Base-by-base conservation (phyloP, 2,888 invertebrate species). In the Plagodis dolabraria region DNA sequence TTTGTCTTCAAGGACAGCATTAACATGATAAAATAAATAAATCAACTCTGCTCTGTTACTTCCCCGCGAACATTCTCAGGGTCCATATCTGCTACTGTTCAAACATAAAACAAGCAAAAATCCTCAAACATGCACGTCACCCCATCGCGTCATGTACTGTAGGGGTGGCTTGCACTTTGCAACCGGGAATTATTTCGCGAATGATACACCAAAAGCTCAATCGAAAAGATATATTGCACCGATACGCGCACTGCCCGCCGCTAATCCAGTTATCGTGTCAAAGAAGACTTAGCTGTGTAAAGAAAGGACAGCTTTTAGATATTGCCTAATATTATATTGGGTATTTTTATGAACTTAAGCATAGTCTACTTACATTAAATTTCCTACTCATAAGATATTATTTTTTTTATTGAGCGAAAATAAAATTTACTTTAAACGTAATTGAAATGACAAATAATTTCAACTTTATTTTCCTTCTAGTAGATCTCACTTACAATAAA, bases 181-280 rank as follows among this genome's bases (percentile, higher is more conserved):
- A 61, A 57, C 56, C 53, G 72, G 74, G 77, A 83, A 82, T 85
- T 77, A 85, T 83, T 79, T 78, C 80, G 79, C 80, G 83, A 85
- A 89, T 85, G 89, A 89, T 91, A 88, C 86, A 86, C 85, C 85
- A 86, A 89, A 89, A 88, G 87, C 89, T 89, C 89, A 89, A 88
- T 90, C 87, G 87, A 81, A 85, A 82, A 87, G 86, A 90, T 89
- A 86, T 88, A 91, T 90, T 85, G 85, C 82, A 11, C 47, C 56
- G 85, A 84, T 87, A 84, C 80, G 81, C 82, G 77, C 78, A 75
- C 77, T 79, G 80, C 79, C 74, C 78, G 77, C 79, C 84, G 82
- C 83, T 90, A 89, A 91, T 91, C 90, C 86, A 86, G 90, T 90
- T 90, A 90, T 82, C 42, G 74, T 66, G 72, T 40, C 86, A 89